Conservation (phyloP, 2,113 vertebrate genomes). For the Australoheros scitulus region DNA sequence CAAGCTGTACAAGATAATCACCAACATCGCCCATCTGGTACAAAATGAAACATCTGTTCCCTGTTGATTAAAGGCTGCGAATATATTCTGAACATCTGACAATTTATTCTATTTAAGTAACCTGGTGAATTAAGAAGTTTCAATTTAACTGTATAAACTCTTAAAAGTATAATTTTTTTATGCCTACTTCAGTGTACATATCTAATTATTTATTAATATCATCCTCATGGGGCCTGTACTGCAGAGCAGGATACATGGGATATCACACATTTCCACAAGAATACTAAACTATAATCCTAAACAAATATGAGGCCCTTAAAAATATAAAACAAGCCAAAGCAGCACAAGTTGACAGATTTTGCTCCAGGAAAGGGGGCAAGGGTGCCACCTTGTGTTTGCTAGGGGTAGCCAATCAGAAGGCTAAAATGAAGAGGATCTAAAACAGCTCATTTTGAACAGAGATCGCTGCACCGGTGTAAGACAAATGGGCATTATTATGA, state of each 20-base stretch:
- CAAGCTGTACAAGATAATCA: conserved; percentile 26
- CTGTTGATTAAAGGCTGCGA: neutral
- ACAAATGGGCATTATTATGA: neutral
- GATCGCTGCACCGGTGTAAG: neutral
- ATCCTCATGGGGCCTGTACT: neutral
- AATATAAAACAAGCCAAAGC: neutral
- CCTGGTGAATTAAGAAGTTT: neutral
- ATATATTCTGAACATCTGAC: conserved; percentile 1
- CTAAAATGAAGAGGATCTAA: neutral
- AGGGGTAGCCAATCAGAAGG: neutral
- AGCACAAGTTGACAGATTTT: neutral
- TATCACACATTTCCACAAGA: neutral
- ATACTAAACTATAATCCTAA: neutral
- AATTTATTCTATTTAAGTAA: neutral
- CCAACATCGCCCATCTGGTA: neutral
- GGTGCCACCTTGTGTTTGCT: too few species aligned
- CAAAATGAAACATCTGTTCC: conserved; percentile 44
- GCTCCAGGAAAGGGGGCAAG: neutral
- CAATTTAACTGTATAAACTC: neutral
- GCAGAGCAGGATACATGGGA: neutral
- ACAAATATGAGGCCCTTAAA: neutral
- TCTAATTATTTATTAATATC: neutral
- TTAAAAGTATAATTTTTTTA: neutral
- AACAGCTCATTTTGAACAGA: neutral
- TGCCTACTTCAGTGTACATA: neutral